Base-by-base conservation (phyloP, 2,888 invertebrate species). In the Byasa hedistus region DNA sequence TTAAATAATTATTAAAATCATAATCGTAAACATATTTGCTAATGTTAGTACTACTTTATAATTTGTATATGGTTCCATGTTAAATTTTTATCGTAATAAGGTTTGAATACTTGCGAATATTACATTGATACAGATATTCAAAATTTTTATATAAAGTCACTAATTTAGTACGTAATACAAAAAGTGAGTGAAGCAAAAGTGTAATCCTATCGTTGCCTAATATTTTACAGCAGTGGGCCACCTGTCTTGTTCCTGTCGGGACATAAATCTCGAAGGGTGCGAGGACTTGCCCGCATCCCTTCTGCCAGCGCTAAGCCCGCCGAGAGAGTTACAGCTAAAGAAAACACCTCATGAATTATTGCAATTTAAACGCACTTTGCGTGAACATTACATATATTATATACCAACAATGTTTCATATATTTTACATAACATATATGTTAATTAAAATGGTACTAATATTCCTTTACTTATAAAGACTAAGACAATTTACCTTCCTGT, bases 251-350 rank as follows among this genome's bases (percentile, higher is more conserved):
- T 55, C 39, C 62, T 62, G 57, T 58, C 58, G n/a, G 58, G n/a
- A 54, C 62, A 66, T 66, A 66, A 66, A 66, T 66, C 66, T 58
- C 54, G 22, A n/a, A 66, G 66, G 66, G 66, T 59, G 48, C 52
- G 58, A 62, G 55, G 55, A 58, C 58, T 44, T 44, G 52, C 51
- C 64, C 48, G 27, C 61, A 48, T 58, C 62, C 57, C 62, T 58
- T 54, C 44, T 27, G 62, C 54, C 23, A 36, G 22, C 54, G 52
- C 10, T 54, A 62, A 65, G 57, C 51, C 58, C 36, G 15, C 61
- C 61, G 57, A 48, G 55, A 65, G 65, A 36, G 51, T 61, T 65
- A 24, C 22, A 24, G 39, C 52, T 58, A 61, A 61, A 57, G 61
- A 57, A 59, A 61, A 66, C 57, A 3, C 52, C 51, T 21, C 27